phyloP scores from a whole-genome alignment of 2,888 invertebrate genomes.

The Fragum sueziense region DNA sequence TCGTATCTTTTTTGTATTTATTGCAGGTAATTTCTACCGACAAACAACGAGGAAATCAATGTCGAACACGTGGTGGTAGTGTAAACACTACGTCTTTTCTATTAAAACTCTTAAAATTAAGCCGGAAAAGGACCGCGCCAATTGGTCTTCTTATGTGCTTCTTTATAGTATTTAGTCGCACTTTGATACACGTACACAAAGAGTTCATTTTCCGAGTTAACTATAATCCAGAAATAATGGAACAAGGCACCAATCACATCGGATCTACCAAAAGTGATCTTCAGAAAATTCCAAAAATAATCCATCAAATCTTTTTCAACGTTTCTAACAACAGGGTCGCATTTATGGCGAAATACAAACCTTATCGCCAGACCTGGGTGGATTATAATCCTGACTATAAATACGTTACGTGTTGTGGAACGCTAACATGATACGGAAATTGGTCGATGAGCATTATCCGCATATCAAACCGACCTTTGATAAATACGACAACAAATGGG shows the following conservation, averaged over 20 bases:
- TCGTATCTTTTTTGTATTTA: no score
- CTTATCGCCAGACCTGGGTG: conserved; percentile 31
- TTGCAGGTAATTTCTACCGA: no score
- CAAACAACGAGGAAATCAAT: no score
- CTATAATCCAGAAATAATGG: background rate
- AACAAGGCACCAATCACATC: no score
- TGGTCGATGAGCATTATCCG: conserved; percentile 32
- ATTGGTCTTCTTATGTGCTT: background rate
- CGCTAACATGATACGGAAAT: conserved; percentile 16
- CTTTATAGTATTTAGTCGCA: background rate
- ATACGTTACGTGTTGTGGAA: conserved; percentile 41
- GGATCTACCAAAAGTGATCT: background rate
- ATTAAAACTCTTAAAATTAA: no score
- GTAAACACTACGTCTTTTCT: no score
- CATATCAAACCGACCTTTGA: conserved; percentile 12
- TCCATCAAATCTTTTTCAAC: conserved; percentile 42
- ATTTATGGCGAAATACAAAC: conserved; percentile 22
- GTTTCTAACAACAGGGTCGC: conserved; percentile 18
- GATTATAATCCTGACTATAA: conserved; percentile 29
- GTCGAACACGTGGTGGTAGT: no score
- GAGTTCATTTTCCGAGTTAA: background rate
- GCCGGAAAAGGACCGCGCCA: no score
- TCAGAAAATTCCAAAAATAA: conserved; percentile 27
- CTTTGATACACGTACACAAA: background rate
- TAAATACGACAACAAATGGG: conserved; percentile 27